Evolutionary conservation across 2,888 invertebrate genomes (phyloP).

Genomic region (Carterocephalus palaemon): DNA sequence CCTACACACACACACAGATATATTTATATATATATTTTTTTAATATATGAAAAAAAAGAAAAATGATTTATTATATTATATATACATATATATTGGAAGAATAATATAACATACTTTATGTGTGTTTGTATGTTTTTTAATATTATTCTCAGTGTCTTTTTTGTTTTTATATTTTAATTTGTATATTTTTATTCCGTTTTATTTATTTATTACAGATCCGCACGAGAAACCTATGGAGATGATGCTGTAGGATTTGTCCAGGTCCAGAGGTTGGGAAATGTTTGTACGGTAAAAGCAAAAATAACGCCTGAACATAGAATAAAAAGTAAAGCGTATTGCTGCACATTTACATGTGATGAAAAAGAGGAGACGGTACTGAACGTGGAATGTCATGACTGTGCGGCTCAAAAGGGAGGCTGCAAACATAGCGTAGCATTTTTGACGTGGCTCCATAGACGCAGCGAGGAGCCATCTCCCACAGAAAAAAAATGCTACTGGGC

Average conservation of each 20-base stretch:
- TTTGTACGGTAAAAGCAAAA: constrained; percentile 24
- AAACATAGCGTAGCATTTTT: constrained; percentile 21
- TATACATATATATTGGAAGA: too few relatives aligned
- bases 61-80: too few relatives aligned
- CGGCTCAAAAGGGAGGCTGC: constrained; percentile 21
- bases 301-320: constrained; percentile 24
- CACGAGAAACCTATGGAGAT: constrained; percentile 23
- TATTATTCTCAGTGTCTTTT: too few relatives aligned
- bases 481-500: constrained; percentile 13
- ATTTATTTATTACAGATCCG: constrained; percentile 21
- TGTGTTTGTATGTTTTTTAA: too few relatives aligned
- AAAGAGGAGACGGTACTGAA: constrained; percentile 11
- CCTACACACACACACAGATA: too few relatives aligned
- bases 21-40: too few relatives aligned
- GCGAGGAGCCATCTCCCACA: constrained; percentile 18
- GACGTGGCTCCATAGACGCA: constrained; percentile 20
- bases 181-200: not conserved
- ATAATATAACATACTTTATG: too few relatives aligned
- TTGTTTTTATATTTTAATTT: too few relatives aligned
- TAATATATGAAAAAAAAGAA: too few relatives aligned
- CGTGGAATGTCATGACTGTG: constrained; percentile 20
- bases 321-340: constrained; percentile 18
- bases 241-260: constrained; percentile 23
- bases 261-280: constrained; percentile 16
- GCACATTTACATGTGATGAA: constrained; percentile 18